phyloP scores from a whole-genome alignment of 2,113 vertebrate genomes.

The Ammodytes marinus region DNA sequence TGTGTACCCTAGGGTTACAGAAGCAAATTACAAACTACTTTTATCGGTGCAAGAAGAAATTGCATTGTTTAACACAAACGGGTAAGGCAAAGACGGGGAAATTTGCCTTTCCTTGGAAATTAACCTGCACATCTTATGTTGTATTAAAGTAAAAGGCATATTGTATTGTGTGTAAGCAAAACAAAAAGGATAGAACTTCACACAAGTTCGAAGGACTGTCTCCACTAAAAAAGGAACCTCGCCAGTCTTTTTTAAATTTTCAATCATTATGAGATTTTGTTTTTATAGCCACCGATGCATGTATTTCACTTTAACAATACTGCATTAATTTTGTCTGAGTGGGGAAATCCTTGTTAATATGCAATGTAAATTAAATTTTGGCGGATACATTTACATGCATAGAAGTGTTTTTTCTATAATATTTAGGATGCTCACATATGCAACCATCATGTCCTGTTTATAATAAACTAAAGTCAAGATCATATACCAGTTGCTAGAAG shows the following conservation, averaged over 20 bases:
- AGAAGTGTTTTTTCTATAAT: conserved; percentile 22
- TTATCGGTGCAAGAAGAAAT: conserved; percentile 18
- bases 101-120: background rate
- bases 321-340: conserved; percentile 14
- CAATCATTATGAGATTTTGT: no score
- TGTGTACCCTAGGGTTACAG: no score
- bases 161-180: conserved; percentile 1
- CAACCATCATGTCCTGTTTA: conserved; percentile 45
- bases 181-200: background rate
- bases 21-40: background rate
- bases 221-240: conserved; percentile 17
- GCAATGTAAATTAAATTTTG: conserved; percentile 42
- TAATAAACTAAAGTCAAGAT: conserved; percentile 51
- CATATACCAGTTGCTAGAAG: conserved; percentile 40
- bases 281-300: no score
- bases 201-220: background rate
- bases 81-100: conserved; percentile 6
- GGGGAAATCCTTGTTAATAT: conserved; percentile 39
- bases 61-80: background rate
- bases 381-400: conserved; percentile 50
- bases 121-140: background rate
- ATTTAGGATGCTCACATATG: conserved; percentile 47
- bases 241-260: background rate
- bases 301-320: background rate
- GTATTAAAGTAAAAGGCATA: background rate